Conservation (phyloP, 2,797 vertebrate genomes). For the Pogoniulus pusillus region DNA sequence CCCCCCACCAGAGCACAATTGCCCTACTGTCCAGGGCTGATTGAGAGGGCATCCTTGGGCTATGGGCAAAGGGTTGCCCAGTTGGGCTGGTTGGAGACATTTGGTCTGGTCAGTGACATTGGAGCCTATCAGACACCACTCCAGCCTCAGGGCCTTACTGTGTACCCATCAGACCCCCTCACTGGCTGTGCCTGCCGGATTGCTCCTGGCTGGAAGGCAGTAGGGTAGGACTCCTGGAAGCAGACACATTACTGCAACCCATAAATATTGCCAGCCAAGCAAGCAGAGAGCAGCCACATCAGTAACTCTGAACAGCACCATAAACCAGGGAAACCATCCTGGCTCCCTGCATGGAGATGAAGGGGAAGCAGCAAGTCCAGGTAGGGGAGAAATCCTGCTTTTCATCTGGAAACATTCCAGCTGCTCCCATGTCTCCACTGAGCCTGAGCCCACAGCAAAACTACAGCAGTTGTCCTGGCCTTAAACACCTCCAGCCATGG, state of each 20-base stretch:
- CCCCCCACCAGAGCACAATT: too few species aligned
- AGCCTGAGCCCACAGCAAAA: too few species aligned
- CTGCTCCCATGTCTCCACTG: too few species aligned
- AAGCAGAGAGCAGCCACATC: background rate
- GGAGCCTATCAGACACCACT: fast-evolving
- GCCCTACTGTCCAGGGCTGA: background rate
- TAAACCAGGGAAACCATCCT: background rate
- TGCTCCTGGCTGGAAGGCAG: background rate
- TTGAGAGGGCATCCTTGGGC: background rate
- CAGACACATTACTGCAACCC: background rate
- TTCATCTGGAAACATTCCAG: background rate
- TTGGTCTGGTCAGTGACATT: background rate
- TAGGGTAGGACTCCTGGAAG: background rate
- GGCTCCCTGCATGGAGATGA: background rate
- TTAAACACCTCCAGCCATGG: too few species aligned
- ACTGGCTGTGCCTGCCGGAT: fast-evolving
- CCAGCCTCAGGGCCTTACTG: background rate
- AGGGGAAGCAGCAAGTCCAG: background rate
- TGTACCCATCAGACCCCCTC: background rate
- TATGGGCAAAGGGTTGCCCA: too few species aligned
- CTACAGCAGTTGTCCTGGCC: too few species aligned
- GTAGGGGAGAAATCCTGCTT: background rate
- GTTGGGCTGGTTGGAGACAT: too few species aligned
- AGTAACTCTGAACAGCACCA: background rate
- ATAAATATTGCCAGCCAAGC: background rate